Evolutionary conservation across 2,888 invertebrate species (phyloP).

Genomic region (Amphipoea lucens): DNA sequence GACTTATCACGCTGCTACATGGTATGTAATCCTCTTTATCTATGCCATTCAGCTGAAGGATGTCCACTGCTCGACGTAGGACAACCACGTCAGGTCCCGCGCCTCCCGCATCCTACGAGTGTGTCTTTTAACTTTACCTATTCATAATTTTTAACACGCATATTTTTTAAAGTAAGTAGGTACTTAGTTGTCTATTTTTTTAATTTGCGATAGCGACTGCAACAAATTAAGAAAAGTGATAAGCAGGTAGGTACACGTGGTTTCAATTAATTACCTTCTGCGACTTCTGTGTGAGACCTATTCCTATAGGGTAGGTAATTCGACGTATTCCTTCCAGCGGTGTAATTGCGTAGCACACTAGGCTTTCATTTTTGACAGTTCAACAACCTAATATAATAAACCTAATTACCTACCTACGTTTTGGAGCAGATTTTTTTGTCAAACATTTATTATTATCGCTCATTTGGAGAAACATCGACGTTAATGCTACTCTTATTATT

Average conservation of each 20-base stretch:
- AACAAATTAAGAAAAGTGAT: neutral
- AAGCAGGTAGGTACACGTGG: neutral
- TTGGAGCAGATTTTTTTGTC: no score
- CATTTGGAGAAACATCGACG: no score
- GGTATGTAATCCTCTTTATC: slow-evolving; percentile 81
- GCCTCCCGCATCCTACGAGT: neutral
- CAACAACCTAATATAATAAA: no score
- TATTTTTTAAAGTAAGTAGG: neutral
- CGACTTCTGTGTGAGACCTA: neutral
- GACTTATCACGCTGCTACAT: slow-evolving; percentile 92
- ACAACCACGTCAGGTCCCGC: no score
- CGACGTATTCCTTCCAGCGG: no score
- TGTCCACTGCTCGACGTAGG: neutral
- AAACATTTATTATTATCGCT: no score
- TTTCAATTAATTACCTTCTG: slow-evolving; percentile 14
- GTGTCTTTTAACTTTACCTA: no score
- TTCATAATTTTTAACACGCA: neutral
- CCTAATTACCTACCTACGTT: no score
- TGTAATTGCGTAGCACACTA: no score
- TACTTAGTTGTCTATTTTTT: neutral
- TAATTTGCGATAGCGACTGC: neutral
- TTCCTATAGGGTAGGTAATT: no score
- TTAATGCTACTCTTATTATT: no score
- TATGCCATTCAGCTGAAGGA: neutral
- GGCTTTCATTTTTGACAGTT: no score